Percentiles rank a stretch among this genome's conserved stretches.
Evolutionary conservation across 2,797 vertebrate species (phyloP).

Genomic region (Notolepis coatsorum): DNA sequence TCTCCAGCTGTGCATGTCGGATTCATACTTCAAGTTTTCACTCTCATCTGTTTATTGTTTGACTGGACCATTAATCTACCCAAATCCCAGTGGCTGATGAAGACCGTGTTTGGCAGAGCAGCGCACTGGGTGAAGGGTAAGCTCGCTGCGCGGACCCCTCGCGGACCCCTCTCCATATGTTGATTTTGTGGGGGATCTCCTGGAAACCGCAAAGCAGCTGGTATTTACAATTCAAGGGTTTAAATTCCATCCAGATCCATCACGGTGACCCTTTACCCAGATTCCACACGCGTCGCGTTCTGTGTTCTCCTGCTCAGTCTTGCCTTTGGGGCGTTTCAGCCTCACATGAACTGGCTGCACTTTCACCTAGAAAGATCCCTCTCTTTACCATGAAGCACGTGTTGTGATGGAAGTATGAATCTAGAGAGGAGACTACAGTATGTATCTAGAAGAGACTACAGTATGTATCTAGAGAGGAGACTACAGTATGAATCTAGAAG

Average conservation of each 20-base stretch:
- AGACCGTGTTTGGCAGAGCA: constrained; percentile 10
- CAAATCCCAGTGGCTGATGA: no score
- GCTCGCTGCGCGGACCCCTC: not conserved
- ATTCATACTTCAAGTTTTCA: no score
- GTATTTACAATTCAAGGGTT: constrained; percentile 52
- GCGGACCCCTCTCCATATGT: not conserved
- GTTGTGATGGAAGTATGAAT: constrained; percentile 24
- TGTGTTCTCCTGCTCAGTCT: constrained; percentile 36
- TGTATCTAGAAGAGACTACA: not conserved
- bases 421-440: not conserved
- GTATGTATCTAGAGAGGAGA: no score
- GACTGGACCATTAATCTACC: no score
- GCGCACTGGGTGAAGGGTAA: constrained; percentile 65
- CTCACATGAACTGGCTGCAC: constrained; percentile 46
- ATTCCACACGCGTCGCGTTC: constrained; percentile 52
- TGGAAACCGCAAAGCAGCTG: constrained; percentile 47
- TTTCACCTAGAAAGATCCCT: constrained; percentile 68
- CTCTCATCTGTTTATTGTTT: no score
- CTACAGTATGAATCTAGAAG: no score
- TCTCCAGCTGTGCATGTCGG: no score
- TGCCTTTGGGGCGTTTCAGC: constrained; percentile 7
- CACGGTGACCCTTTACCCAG: constrained; percentile 72
- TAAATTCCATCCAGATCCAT: constrained; percentile 40
- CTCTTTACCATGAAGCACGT: constrained; percentile 20
- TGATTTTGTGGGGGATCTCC: constrained; percentile 43